A percentile compares a stretch with the other conserved stretches of the same genome.
Conservation (phyloP, 92 coral and sea anemone species). For the Muricea muricata region DNA sequence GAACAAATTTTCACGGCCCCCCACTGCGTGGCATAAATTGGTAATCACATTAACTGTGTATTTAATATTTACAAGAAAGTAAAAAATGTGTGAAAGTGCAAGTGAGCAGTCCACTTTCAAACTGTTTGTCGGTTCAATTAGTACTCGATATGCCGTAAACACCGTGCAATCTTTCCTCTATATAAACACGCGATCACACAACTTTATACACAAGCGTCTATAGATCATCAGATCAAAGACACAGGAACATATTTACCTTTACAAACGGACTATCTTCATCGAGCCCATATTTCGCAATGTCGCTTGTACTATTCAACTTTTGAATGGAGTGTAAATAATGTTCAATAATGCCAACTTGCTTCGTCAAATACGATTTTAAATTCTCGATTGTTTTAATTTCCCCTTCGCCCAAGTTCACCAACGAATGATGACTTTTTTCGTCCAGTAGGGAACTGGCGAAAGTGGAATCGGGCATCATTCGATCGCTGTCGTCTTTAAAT, state of each 20-base stretch:
- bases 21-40: no score
- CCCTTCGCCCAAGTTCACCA: constrained; percentile 77
- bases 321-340: constrained; percentile 81
- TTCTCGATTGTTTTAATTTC: constrained; percentile 88
- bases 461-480: not conserved
- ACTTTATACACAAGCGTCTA: not conserved
- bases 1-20: no score
- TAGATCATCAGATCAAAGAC: not conserved
- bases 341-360: constrained; percentile 74
- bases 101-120: not conserved
- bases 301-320: constrained; percentile 76
- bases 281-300: constrained; percentile 58
- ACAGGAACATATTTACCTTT: constrained; percentile 71
- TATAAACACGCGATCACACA: not conserved
- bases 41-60: no score
- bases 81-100: not conserved
- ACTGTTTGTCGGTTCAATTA: not conserved
- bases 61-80: no score
- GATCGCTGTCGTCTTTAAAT: not conserved
- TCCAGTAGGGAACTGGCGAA: constrained; percentile 79
- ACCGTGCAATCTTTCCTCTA: no score
- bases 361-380: constrained; percentile 73
- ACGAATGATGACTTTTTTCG: constrained; percentile 83
- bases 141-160: no score
- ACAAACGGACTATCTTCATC: constrained; percentile 80